Evolutionary conservation across 1,140 invertebrate species (phyloP), one percentile per base, ranked within the genome.

Genomic region (Leptestheria dahalacensis): DNA sequence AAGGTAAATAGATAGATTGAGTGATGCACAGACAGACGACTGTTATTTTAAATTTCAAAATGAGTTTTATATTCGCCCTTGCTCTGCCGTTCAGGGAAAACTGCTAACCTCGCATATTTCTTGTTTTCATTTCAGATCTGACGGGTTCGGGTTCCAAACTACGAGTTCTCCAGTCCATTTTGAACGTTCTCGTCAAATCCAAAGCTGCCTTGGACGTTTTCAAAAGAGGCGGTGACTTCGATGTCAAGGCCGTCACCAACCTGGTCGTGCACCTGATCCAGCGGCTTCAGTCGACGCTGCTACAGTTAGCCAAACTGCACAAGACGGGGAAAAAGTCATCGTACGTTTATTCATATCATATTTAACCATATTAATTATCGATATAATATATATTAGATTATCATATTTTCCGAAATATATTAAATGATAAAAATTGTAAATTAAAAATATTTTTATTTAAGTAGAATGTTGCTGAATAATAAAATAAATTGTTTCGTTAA

Each of bases 271-370:
- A 26, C 15, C n/a, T 55, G 18, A 29, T 55, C 26, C 33, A 20
- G 26, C 28, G 53, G 26, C 26, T 55, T 21, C 53, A 55, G 26
- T 55, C 53, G 20, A 55, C 53, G 26, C 20, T 55, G 21, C 53
- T 55, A 3, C 53, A 55, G 11, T 20, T 55, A 28, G 33, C 25
- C 2, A 55, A 55, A 33, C 33, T 55, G 24, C 21, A 24, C 3
- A 55, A 18, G 25, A 33, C 15, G 10, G 23, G 12, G 26, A 55
- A 55, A 29, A 55, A 55, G 20, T 20, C 53, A n/a, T n/a, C n/a
- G n/a, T n/a, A n/a, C n/a, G n/a, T n/a, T n/a, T n/a, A n/a, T n/a
- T n/a, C n/a, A n/a, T n/a, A n/a, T n/a, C n/a, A n/a, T n/a, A n/a
- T n/a, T n/a, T n/a, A n/a, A n/a, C n/a, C n/a, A n/a, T 41, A 41